phyloP scores from a whole-genome alignment of 2,113 vertebrate genomes.

The Ondatra zibethicus region DNA sequence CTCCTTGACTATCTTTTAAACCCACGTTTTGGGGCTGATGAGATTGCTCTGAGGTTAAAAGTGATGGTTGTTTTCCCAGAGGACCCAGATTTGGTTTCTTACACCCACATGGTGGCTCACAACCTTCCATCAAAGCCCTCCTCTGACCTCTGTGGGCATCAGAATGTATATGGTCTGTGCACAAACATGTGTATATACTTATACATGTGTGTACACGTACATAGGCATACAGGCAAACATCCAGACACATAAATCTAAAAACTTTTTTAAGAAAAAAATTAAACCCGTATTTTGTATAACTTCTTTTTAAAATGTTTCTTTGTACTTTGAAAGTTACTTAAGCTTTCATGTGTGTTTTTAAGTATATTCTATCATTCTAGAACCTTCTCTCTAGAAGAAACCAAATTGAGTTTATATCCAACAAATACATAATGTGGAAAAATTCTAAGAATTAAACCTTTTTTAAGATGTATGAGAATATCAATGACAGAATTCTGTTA shows the following conservation, averaged over 20 bases:
- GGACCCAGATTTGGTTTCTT: neutral
- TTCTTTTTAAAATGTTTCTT: constrained; percentile 24
- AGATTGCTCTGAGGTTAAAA: neutral
- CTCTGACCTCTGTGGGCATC: neutral
- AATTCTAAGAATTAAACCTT: neutral
- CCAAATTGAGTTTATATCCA: neutral
- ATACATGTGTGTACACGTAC: neutral
- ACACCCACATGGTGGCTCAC: neutral
- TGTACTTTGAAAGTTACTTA: constrained; percentile 5
- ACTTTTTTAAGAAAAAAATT: neutral
- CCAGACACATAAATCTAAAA: neutral
- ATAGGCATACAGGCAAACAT: neutral
- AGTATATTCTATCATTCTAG: neutral
- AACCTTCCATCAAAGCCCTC: neutral
- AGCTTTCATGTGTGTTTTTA: neutral
- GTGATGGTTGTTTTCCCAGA: neutral
- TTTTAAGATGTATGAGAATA: neutral
- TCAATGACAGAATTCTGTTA: neutral
- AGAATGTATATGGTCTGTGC: neutral
- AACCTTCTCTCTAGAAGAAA: constrained; percentile 3
- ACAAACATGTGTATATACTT: neutral
- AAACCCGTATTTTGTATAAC: constrained; percentile 1
- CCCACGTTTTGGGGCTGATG: neutral
- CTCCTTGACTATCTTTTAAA: constrained; percentile 23
- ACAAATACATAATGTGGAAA: neutral